These are phyloP conservation scores for Potamilus streckersoni DNA, from an alignment of 1,140 invertebrate species.

Conservation along the genomic window DNA sequence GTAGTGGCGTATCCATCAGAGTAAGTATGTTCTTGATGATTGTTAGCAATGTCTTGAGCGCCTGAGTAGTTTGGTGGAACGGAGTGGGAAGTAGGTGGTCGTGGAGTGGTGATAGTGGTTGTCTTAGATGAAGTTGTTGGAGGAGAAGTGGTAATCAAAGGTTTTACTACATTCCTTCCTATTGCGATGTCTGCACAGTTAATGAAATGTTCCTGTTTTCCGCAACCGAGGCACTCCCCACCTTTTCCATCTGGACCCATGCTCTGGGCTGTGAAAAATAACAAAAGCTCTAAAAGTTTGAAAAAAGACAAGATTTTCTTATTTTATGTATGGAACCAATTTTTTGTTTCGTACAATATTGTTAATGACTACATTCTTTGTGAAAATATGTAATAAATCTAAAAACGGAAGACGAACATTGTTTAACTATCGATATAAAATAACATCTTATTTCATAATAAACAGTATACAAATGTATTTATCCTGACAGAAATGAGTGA, in stretches of 20 bases:
- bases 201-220: slow-evolving; percentile 74
- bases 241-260: slow-evolving; percentile 43
- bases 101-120: slow-evolving; percentile 4
- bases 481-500: no score
- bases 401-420: no score
- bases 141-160: background rate
- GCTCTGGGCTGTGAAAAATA: slow-evolving; percentile 48
- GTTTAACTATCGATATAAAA: no score
- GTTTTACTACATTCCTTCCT: slow-evolving; percentile 13
- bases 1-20: slow-evolving; percentile 1
- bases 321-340: no score
- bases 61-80: background rate
- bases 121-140: slow-evolving; percentile 12
- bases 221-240: slow-evolving; percentile 63
- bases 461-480: no score
- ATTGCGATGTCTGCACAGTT: slow-evolving; percentile 79
- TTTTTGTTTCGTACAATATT: no score
- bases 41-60: background rate
- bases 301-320: no score
- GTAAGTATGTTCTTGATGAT: background rate
- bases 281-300: background rate
- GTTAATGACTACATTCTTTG: no score
- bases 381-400: no score
- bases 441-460: no score
- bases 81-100: slow-evolving; percentile 9